Evolutionary conservation across 2,888 invertebrate species (phyloP).

Genomic region (Stenodera caucasica): DNA sequence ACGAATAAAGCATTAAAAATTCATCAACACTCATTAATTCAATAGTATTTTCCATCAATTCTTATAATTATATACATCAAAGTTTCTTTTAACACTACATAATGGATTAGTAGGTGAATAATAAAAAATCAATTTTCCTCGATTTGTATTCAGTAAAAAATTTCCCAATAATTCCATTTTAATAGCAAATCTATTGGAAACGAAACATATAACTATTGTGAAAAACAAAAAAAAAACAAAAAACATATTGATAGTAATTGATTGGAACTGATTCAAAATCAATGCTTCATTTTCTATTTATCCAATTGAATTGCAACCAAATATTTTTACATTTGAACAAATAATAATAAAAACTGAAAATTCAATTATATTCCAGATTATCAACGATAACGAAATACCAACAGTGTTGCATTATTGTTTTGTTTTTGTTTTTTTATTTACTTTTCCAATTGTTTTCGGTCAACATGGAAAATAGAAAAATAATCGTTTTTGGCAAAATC

Average conservation of each 20-base stretch:
- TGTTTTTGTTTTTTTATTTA: too few species aligned
- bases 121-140: too few species aligned
- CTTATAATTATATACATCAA: background rate
- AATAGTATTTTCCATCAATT: background rate
- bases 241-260: background rate
- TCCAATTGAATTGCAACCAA: background rate
- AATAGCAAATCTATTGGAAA: background rate
- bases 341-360: background rate
- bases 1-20: background rate
- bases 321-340: background rate
- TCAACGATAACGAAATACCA: background rate
- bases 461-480: slow-evolving; percentile 18
- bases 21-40: background rate
- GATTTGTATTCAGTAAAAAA: too few species aligned
- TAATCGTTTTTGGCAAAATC: slow-evolving; percentile 29
- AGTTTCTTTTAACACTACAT: background rate
- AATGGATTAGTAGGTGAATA: too few species aligned
- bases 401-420: background rate
- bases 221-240: background rate
- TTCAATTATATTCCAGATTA: background rate
- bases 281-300: background rate
- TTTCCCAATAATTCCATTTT: background rate
- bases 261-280: slow-evolving; percentile 8
- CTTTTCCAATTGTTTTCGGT: too few species aligned
- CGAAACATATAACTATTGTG: background rate